Evolutionary conservation across 2,888 invertebrate species (phyloP).

Genomic region (Sabatieria punctata): DNA sequence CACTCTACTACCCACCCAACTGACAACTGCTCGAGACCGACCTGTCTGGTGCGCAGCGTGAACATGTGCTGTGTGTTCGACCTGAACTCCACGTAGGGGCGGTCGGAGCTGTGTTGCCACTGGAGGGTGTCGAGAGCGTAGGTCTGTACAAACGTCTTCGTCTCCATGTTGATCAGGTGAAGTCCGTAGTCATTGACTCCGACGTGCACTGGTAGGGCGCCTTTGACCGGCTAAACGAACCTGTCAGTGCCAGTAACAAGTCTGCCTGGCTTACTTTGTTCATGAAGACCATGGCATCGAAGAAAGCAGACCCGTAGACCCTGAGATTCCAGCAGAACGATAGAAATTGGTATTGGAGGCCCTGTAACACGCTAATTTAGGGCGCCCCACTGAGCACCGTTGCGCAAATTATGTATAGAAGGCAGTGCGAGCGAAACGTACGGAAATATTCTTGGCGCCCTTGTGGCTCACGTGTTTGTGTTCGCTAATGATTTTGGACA

Average conservation of each 20-base stretch:
- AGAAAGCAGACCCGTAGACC: constrained; percentile 39
- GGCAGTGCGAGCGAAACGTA: too few relatives aligned
- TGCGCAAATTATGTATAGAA: background rate
- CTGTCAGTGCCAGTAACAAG: too few relatives aligned
- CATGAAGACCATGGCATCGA: constrained; percentile 29
- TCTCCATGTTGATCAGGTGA: constrained; percentile 31
- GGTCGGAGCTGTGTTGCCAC: constrained; percentile 24
- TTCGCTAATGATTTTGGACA: constrained; percentile 26
- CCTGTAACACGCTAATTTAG: constrained; percentile 16
- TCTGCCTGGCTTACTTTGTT: constrained; percentile 13
- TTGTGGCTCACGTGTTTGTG: constrained; percentile 23
- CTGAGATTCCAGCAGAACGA: constrained; percentile 34
- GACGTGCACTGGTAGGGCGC: constrained; percentile 17
- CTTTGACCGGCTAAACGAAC: constrained; percentile 12
- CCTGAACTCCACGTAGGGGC: constrained; percentile 21
- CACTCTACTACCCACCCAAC: too few relatives aligned
- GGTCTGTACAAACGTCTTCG: constrained; percentile 30
- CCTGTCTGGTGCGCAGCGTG: background rate
- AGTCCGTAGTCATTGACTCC: constrained; percentile 35
- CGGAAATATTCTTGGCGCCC: constrained; percentile 3
- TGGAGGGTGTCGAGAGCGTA: constrained; percentile 30
- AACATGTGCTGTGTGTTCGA: background rate
- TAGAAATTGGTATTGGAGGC: constrained; percentile 33
- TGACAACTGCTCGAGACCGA: too few relatives aligned
- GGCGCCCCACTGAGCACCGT: too few relatives aligned